phyloP scores from a whole-genome alignment of 1,140 invertebrate species.

The Halesus radiatus region DNA sequence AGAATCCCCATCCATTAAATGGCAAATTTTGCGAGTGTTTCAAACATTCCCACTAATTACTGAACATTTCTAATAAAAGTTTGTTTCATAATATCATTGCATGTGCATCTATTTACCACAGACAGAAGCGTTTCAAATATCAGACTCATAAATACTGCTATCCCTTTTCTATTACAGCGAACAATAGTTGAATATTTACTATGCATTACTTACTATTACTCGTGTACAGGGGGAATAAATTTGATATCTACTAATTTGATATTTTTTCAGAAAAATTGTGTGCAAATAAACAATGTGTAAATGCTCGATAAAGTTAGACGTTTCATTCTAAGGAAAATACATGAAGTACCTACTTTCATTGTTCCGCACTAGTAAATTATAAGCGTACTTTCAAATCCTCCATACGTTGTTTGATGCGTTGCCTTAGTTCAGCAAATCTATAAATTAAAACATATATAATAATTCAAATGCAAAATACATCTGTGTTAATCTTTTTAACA shows the following conservation, averaged over 20 bases:
- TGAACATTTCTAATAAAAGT: too few relatives aligned
- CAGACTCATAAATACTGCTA: background rate
- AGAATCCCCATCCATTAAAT: too few relatives aligned
- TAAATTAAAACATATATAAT: slow-evolving; percentile 52
- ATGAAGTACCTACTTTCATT: background rate
- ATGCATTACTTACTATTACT: background rate
- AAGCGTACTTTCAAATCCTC: slow-evolving; percentile 79
- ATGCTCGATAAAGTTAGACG: too few relatives aligned
- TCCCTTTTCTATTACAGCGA: background rate
- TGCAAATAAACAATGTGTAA: background rate
- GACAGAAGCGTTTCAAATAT: too few relatives aligned
- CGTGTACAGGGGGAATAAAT: background rate
- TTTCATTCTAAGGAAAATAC: too few relatives aligned
- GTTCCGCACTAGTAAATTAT: slow-evolving; percentile 56
- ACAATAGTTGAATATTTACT: background rate
- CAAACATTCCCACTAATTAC: too few relatives aligned
- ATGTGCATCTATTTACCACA: too few relatives aligned
- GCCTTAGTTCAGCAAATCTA: slow-evolving; percentile 78
- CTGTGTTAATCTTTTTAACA: too few relatives aligned
- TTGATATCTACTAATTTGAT: background rate
- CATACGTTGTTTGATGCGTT: slow-evolving; percentile 79
- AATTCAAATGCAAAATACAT: background rate
- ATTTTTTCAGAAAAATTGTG: slow-evolving; percentile 7
- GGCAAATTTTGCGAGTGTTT: too few relatives aligned
- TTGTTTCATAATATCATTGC: too few relatives aligned